Base-by-base conservation (phyloP, 2,797 vertebrate species). In the Anisognathus igniventris region DNA sequence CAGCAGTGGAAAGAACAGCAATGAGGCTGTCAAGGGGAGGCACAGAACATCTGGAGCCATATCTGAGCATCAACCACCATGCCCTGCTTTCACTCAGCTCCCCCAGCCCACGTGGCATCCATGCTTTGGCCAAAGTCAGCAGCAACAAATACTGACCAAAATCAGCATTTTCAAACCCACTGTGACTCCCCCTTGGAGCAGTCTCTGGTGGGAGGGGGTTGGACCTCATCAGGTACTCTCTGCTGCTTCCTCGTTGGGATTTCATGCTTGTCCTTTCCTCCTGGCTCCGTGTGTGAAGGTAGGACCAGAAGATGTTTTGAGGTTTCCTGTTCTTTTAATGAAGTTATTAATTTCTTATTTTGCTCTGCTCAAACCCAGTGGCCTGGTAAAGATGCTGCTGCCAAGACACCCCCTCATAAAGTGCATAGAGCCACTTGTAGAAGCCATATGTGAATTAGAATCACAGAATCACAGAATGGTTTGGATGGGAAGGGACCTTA, bases 241-340 rank as follows among this genome's bases (percentile, higher is more conserved):
- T 64, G 8, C 16, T 42, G 21, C 33, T 35, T 71, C 53, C 22
- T 22, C 6, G 13, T 2, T 61, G 57, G 66, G 14, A 42, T 77
- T 54, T 74, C 1, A 0, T 18, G 8, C 4, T 86, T 35, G 37
- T 40, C 12, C 14, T 86, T 65, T 66, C 42, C 2, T 3, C 33
- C 9, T 40, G 40, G 30, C 18, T 53, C 22, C 0, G 0, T 18
- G 12, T 0, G 1, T 1, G 1, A 25, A 18, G n/a, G 33, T 28
- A 57, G 30, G 27, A 35, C 47, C 45, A 80, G 64, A 66, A 44
- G 30, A 15, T 14, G 14, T 39, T 58, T 75, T 28, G 27, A 30
- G 40, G 1, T 79, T 76, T 86, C 16, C 40, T 44, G 3, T 56
- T n/a, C 21, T 91, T 82, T 5, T 22, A 75, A 58, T 37, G 37